Conservation (phyloP, 2,888 invertebrate genomes). For the Heteromurus nitidus region DNA sequence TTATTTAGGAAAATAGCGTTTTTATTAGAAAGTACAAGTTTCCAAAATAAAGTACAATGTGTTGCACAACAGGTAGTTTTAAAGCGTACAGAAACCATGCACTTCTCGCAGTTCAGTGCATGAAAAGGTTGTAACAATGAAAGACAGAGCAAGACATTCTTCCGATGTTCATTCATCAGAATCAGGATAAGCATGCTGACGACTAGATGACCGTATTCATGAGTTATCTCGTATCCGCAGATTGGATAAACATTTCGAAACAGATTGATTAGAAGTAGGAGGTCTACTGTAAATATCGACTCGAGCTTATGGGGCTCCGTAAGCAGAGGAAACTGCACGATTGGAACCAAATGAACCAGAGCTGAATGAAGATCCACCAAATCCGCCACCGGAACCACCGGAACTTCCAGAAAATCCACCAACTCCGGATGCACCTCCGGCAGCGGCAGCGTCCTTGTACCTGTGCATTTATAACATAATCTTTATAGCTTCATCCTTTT, state of each 20-base stretch:
- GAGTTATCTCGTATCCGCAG: background rate
- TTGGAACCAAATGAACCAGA: conserved; percentile 8
- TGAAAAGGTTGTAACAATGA: conserved; percentile 19
- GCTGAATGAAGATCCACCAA: conserved; percentile 31
- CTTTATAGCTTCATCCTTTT: background rate
- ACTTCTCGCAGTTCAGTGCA: background rate
- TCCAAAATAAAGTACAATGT: background rate
- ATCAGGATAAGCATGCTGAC: conserved; percentile 14
- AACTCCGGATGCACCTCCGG: conserved; percentile 13
- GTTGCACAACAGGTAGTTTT: conserved; percentile 27
- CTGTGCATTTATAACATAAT: background rate
- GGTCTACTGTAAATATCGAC: background rate
- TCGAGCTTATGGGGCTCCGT: conserved; percentile 52
- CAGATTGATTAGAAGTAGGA: conserved; percentile 1
- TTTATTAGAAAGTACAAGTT: conserved; percentile 29
- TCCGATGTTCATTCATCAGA: background rate
- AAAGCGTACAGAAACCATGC: conserved; percentile 35
- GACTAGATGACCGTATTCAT: conserved; percentile 59
- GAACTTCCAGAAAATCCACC: conserved; percentile 8
- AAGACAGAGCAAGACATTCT: conserved; percentile 11
- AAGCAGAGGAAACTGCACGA: conserved; percentile 31
- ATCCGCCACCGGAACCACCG: conserved; percentile 39
- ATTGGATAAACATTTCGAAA: background rate
- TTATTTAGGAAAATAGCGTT: conserved; percentile 39
- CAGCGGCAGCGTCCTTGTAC: conserved; percentile 35